Conservation (phyloP, 2,113 vertebrate genomes). For the Raja brachyura region DNA sequence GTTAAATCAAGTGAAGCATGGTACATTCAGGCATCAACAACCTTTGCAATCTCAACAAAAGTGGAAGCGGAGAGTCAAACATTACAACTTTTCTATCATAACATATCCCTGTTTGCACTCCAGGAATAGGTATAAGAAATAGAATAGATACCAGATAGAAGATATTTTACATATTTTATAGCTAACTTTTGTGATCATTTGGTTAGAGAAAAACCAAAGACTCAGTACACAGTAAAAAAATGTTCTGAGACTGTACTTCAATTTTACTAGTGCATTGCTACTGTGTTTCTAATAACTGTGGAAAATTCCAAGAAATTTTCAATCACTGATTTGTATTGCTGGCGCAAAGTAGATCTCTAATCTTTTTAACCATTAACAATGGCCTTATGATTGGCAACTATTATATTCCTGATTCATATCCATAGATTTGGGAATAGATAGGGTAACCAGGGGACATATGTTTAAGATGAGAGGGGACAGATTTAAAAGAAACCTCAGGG, state of each 20-base stretch:
- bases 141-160: neutral
- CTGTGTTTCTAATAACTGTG: neutral
- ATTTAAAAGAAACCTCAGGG: no score
- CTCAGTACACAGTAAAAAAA: neutral
- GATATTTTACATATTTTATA: neutral
- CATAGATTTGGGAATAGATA: no score
- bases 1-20: neutral
- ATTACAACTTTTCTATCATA: neutral
- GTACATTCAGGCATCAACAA: neutral
- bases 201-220: no score
- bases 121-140: neutral
- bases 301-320: neutral
- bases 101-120: neutral
- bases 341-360: neutral
- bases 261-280: neutral
- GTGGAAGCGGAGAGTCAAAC: neutral
- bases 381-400: neutral
- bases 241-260: neutral
- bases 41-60: neutral
- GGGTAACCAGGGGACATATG: no score
- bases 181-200: neutral
- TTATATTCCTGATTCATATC: neutral
- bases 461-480: no score
- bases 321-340: neutral
- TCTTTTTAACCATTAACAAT: neutral